Conservation (phyloP, 1,140 invertebrate genomes). For the Aphaenogaster ashmeadi region DNA sequence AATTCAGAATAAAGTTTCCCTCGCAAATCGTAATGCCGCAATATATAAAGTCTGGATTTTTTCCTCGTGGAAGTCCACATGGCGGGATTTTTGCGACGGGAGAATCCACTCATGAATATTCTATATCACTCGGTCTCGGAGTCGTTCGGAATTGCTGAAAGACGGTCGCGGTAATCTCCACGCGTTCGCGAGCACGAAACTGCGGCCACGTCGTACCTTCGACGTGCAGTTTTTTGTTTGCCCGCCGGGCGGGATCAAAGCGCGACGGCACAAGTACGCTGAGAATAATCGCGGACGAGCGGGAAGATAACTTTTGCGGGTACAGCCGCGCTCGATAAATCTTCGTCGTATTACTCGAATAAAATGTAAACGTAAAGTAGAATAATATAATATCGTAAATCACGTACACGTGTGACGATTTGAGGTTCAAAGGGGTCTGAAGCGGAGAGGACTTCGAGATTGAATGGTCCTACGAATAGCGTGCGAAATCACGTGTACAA, state of each 20-base stretch:
- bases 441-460: not conserved
- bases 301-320: conserved; percentile 40
- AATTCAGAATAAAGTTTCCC: not conserved
- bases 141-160: conserved; percentile 10
- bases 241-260: conserved; percentile 51
- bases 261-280: conserved; percentile 21
- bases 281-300: conserved; percentile 54
- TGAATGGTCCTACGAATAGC: conserved; percentile 43
- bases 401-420: conserved; percentile 61
- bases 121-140: not conserved
- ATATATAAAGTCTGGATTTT: not conserved
- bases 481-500: conserved; percentile 3
- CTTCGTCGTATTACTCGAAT: conserved; percentile 36
- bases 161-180: conserved; percentile 38
- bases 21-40: not conserved
- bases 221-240: conserved; percentile 45
- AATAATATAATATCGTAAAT: conserved; percentile 56
- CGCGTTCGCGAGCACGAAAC: conserved; percentile 26
- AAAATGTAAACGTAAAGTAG: conserved; percentile 50
- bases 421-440: conserved; percentile 32
- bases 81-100: not conserved
- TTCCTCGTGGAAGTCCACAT: not conserved
- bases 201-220: conserved; percentile 29
- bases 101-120: conserved; percentile 7
- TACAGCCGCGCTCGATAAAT: conserved; percentile 56